phyloP scores from a whole-genome alignment of 2,113 vertebrate genomes.

The Zootoca vivipara region DNA sequence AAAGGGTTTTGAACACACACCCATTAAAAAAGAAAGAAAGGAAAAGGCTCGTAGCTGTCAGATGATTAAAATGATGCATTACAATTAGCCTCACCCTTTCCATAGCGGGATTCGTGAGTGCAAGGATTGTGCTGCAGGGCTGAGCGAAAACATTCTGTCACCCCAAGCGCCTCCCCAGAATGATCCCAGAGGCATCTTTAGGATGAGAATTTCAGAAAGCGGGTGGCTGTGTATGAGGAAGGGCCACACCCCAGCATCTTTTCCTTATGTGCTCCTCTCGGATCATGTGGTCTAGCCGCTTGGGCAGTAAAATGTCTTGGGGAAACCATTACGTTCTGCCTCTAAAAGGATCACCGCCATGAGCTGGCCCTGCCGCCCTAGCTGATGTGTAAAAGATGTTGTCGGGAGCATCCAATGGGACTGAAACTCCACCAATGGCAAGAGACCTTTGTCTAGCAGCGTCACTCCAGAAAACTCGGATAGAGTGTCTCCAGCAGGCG shows the following conservation, averaged over 20 bases:
- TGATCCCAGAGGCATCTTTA: no score
- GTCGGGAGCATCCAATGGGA: background rate
- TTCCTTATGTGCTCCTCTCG: background rate
- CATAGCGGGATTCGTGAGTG: background rate
- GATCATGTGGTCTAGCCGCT: background rate
- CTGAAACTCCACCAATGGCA: background rate
- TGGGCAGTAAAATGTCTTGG: background rate
- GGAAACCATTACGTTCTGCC: background rate
- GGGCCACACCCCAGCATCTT: background rate
- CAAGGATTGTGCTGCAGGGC: background rate
- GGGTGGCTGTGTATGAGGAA: background rate
- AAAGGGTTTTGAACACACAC: background rate
- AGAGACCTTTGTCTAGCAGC: background rate
- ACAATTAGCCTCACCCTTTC: background rate
- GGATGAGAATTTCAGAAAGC: background rate
- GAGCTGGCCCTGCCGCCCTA: background rate
- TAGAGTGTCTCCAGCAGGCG: background rate
- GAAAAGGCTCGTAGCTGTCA: no score
- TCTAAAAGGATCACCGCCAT: background rate
- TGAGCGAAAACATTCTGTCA: background rate
- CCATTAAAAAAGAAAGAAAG: background rate
- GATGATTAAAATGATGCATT: no score
- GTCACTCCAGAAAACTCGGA: background rate
- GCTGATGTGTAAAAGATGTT: background rate
- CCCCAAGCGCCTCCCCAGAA: background rate